These are phyloP conservation scores for Coleophora deauratella DNA, from an alignment of 2,888 invertebrate genomes.

Conservation along the genomic window DNA sequence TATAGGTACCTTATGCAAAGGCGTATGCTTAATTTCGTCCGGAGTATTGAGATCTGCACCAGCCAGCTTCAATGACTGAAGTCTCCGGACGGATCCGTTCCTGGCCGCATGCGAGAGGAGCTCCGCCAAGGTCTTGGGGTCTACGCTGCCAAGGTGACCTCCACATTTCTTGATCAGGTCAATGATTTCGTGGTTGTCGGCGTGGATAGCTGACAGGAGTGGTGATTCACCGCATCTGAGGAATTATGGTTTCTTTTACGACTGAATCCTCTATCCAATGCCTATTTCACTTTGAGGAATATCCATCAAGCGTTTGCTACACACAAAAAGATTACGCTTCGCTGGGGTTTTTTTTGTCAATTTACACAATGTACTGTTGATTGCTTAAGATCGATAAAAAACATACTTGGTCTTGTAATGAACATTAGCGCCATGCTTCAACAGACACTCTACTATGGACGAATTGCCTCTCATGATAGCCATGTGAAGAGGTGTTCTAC, in stretches of 20 bases:
- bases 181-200: slow-evolving; percentile 78
- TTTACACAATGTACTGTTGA: too few species aligned
- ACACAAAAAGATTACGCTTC: too few species aligned
- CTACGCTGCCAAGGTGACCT: slow-evolving; percentile 78
- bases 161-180: slow-evolving; percentile 81
- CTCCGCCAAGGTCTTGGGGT: slow-evolving; percentile 75
- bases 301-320: too few species aligned
- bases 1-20: slow-evolving; percentile 75
- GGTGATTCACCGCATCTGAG: slow-evolving; percentile 79
- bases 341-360: too few species aligned
- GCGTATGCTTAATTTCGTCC: slow-evolving; percentile 78
- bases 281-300: too few species aligned
- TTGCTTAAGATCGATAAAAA: background rate
- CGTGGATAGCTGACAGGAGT: slow-evolving; percentile 79
- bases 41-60: slow-evolving; percentile 77
- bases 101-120: slow-evolving; percentile 79
- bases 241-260: background rate
- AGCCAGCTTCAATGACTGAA: slow-evolving; percentile 77
- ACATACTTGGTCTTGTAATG: slow-evolving; percentile 80
- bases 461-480: slow-evolving; percentile 82
- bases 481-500: slow-evolving; percentile 85
- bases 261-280: too few species aligned
- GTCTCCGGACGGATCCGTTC: slow-evolving; percentile 68
- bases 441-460: slow-evolving; percentile 79
- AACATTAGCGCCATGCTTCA: slow-evolving; percentile 87